Evolutionary conservation across 2,797 vertebrate species (phyloP).

Genomic region (Propithecus deckenii): DNA sequence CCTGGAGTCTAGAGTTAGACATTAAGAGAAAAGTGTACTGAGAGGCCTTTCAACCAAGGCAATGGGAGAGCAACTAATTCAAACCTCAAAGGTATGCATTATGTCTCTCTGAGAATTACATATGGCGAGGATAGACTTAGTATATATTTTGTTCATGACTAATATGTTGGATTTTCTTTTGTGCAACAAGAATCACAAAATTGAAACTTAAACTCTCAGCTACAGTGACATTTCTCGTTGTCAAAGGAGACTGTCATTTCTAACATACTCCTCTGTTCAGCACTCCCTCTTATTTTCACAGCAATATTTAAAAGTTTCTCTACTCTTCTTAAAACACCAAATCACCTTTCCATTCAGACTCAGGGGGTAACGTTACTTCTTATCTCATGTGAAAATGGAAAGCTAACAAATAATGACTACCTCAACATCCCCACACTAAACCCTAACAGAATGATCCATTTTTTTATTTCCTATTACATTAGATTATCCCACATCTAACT

Average conservation of each 20-base stretch:
- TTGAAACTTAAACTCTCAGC: not conserved
- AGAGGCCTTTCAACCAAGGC: not conserved
- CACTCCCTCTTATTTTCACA: not conserved
- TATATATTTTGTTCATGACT: not conserved
- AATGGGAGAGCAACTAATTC: not conserved
- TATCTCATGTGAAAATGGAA: not conserved
- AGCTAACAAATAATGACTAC: not conserved
- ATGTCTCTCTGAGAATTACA: not conserved
- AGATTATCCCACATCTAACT: not conserved
- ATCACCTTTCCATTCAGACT: not conserved
- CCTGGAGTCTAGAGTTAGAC: not conserved
- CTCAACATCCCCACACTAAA: not conserved
- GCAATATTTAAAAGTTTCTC: not conserved
- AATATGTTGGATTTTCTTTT: not conserved
- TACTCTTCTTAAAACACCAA: not conserved
- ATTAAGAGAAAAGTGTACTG: not conserved
- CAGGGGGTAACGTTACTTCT: not conserved
- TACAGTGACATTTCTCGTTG: not conserved
- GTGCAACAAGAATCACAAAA: constrained; percentile 26
- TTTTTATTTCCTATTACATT: not conserved
- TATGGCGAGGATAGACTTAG: not conserved
- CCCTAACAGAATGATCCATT: not conserved
- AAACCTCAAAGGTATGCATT: not conserved
- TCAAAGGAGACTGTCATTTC: not conserved
- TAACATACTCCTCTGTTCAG: not conserved